These are phyloP conservation scores for Sebastes baramenuke DNA, from an alignment of 2,797 vertebrate species.

Conservation along the genomic window DNA sequence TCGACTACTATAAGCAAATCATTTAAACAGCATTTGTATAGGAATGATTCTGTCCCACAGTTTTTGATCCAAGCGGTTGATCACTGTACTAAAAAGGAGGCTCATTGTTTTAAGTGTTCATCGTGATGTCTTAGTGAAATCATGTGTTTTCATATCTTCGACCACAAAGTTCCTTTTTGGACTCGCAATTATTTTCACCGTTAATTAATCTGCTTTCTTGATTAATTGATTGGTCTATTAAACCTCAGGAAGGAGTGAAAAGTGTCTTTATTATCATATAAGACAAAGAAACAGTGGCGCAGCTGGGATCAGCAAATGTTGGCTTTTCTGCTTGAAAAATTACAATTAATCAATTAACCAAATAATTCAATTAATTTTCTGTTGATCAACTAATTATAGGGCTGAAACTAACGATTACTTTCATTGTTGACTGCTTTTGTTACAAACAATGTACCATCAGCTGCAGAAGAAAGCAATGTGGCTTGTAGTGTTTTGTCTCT, in stretches of 20 bases:
- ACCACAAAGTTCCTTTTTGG: not conserved
- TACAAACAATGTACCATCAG: not conserved
- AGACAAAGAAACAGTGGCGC: not conserved
- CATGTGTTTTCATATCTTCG: not conserved
- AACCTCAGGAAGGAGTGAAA: not conserved
- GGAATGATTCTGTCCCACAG: no score
- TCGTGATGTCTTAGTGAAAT: not conserved
- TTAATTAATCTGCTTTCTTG: not conserved
- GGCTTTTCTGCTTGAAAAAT: not conserved
- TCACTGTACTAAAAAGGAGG: not conserved
- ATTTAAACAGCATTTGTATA: no score
- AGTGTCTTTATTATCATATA: not conserved
- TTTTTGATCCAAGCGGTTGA: no score
- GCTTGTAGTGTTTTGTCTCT: not conserved
- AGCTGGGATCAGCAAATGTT: no score
- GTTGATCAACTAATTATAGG: not conserved
- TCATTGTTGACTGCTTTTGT: not conserved
- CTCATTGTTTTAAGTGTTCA: not conserved
- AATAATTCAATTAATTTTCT: not conserved
- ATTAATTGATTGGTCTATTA: not conserved
- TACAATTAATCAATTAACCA: no score
- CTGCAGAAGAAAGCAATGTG: not conserved
- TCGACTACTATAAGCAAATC: no score
- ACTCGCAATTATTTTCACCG: not conserved
- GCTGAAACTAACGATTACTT: no score